phyloP scores from a whole-genome alignment of 2,113 vertebrate genomes.

The Drymodes brunneopygia region DNA sequence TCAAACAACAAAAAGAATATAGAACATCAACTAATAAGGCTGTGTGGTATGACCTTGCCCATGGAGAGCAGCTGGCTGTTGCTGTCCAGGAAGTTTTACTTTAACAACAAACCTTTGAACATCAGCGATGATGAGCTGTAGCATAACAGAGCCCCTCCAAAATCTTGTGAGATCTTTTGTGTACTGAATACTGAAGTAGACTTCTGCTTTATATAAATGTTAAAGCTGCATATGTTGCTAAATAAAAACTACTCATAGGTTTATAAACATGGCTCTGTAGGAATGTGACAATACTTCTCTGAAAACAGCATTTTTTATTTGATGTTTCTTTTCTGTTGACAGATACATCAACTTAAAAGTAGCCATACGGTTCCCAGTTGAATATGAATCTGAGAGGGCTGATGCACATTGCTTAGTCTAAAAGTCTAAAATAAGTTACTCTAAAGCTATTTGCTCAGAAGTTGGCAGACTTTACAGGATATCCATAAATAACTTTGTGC shows the following conservation, averaged over 20 bases:
- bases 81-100: not conserved
- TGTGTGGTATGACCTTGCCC: not conserved
- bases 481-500: not conserved
- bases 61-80: not conserved
- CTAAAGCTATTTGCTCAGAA: constrained; percentile 11
- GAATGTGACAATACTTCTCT: not conserved
- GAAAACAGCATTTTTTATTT: not conserved
- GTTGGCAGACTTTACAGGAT: not conserved
- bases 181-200: not conserved
- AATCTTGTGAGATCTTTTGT: not conserved
- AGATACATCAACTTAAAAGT: constrained; percentile 10
- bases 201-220: not conserved
- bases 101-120: not conserved
- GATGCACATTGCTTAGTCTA: not conserved
- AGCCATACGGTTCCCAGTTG: not conserved
- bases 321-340: constrained; percentile 1
- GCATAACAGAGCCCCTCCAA: not conserved
- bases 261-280: not conserved
- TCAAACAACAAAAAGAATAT: not conserved
- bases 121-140: not conserved
- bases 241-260: not conserved
- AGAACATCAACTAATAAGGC: not conserved
- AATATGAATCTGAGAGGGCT: constrained; percentile 18
- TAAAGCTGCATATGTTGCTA: not conserved
- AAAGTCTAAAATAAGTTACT: constrained; percentile 21